Evolutionary conservation across 2,888 invertebrate species (phyloP), one percentile per base, ranked within the genome.

Genomic region (Acanthacorydalis orientalis): DNA sequence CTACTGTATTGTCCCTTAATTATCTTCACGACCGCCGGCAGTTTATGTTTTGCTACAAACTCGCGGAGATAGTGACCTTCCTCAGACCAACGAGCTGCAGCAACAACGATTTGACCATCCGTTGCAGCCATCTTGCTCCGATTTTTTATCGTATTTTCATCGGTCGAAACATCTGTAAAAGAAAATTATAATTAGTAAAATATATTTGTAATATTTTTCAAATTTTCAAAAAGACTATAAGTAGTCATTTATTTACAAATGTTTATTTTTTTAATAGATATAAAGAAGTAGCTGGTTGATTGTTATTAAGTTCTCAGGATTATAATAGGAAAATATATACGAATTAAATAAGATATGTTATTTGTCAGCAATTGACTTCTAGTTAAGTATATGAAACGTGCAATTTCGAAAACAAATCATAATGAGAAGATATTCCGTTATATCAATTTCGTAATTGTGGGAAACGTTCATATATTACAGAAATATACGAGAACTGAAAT

Each of bases 1-100:
- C 85, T 86, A 54, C 86, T 83, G 69, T 92, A 93, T 64, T 92
- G 91, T 53, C 95, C 93, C 67, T 92, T 91, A 58, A 88, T 84
- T 60, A 93, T 86, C 66, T 90, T 90, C 49, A 89, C 87, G 55
- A 92, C 82, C 56, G 80, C 82, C 11, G 93, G 93, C 50, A 84
- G 64, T 49, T 80, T 76, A 59, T 83, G 76, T 62, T 83, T 84
- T 60, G 75, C 69, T 57, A 82, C 80, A 63, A 80, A 82, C 62
- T 84, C 82, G 49, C 80, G 72, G 40, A 83, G 74, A 63, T 83
- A 82, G 57, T 73, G 74, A 48, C 79, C 80, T 59, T 83, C 83
- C 60, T 83, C 83, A 49, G 77, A 73, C 77, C 77, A 77, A 56
- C 83, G 75, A 50, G 86, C 83, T 55, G 87, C 86, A 62, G 87